Evolutionary conservation across 2,797 vertebrate species (phyloP).

Genomic region (Pteronotus mesoamericanus): DNA sequence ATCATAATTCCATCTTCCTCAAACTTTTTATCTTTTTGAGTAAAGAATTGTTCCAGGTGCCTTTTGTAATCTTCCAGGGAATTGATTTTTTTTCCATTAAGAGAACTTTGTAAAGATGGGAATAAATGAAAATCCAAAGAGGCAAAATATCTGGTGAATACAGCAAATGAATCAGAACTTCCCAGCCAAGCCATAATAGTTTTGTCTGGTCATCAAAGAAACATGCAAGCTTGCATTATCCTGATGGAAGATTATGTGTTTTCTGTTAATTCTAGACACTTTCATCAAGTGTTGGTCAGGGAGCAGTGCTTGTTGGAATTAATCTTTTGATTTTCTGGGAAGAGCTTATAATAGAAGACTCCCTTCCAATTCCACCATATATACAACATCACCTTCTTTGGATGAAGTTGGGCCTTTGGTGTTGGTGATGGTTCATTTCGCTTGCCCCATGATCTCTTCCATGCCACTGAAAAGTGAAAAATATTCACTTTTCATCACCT

Average conservation of each 20-base stretch:
- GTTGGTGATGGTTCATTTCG: background rate
- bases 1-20: background rate
- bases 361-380: background rate
- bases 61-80: background rate
- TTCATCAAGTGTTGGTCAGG: background rate
- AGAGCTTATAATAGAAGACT: background rate
- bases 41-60: background rate
- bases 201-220: background rate
- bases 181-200: background rate
- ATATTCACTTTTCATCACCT: background rate
- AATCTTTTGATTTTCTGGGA: background rate
- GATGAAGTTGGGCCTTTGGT: background rate
- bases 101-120: background rate
- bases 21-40: background rate
- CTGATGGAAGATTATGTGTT: background rate
- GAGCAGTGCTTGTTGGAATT: background rate
- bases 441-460: background rate
- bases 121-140: background rate
- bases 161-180: background rate
- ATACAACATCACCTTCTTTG: background rate
- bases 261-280: background rate
- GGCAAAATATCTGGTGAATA: background rate
- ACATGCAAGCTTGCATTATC: background rate
- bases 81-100: background rate
- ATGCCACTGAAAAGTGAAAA: background rate